These are phyloP conservation scores for Maccullochella peelii DNA, from an alignment of 2,113 vertebrate genomes.

Conservation along the genomic window DNA sequence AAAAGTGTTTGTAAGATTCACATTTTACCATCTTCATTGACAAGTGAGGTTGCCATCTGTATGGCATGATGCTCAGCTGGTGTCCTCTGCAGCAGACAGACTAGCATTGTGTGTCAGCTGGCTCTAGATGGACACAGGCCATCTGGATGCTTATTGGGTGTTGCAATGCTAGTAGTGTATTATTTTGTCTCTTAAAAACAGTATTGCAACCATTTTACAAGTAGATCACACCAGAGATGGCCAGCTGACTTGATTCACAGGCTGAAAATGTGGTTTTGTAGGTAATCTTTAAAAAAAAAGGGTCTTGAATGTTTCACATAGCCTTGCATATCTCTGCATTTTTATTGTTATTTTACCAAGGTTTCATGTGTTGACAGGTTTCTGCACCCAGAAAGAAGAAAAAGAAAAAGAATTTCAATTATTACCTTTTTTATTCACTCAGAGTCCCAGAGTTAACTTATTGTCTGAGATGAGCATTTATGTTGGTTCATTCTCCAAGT, in stretches of 20 bases:
- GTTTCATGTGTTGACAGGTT: not conserved
- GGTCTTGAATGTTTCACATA: not conserved
- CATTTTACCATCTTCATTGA: not conserved
- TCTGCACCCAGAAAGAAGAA: not conserved
- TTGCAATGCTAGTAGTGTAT: not conserved
- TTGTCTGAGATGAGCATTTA: not conserved
- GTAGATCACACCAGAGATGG: not conserved
- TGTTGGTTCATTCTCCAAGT: not conserved
- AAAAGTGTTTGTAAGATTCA: slow-evolving; percentile 7
- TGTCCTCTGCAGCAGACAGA: slow-evolving; percentile 27
- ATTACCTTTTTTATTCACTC: not conserved
- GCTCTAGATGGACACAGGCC: slow-evolving; percentile 16
- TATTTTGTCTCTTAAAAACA: not conserved
- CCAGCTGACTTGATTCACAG: not conserved
- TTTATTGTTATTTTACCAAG: not conserved
- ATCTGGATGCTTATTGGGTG: slow-evolving; percentile 30
- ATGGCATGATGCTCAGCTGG: slow-evolving; percentile 33
- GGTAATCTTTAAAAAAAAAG: not conserved
- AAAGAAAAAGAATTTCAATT: not conserved
- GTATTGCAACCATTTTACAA: not conserved
- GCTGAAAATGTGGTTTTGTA: not conserved
- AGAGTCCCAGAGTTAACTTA: not conserved
- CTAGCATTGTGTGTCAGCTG: slow-evolving; percentile 28
- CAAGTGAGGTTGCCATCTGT: slow-evolving; percentile 8
- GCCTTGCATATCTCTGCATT: not conserved